A percentile compares a stretch with the other conserved stretches of the same genome.
Conservation (phyloP, 2,888 invertebrate genomes). For the Diogma glabrata region DNA sequence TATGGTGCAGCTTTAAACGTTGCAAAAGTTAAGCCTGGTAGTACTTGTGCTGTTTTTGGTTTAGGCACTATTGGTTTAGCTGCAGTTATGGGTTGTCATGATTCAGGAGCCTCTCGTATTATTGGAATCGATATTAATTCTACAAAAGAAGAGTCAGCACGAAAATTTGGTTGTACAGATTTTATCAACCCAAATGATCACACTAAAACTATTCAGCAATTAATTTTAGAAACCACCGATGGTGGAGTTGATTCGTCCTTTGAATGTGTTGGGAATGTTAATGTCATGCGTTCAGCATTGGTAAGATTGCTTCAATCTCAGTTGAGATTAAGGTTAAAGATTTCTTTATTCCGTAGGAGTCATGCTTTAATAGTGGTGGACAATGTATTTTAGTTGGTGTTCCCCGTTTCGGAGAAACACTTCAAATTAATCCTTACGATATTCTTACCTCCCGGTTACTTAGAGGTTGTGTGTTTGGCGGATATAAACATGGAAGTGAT, state of each 20-base stretch:
- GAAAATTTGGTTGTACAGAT: constrained; percentile 84
- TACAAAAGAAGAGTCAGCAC: constrained; percentile 65
- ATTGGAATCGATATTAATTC: constrained; percentile 84
- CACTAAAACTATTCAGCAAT: constrained; percentile 70
- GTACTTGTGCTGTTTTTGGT: constrained; percentile 86
- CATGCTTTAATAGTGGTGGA: constrained; percentile 97
- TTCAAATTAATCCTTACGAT: too few species aligned
- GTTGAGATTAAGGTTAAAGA: too few species aligned
- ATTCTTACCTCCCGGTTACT: constrained; percentile 96
- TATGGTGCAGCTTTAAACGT: constrained; percentile 91
- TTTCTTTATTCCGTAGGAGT: too few species aligned
- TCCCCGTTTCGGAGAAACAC: too few species aligned
- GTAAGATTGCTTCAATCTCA: too few species aligned
- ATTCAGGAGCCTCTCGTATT: constrained; percentile 73
- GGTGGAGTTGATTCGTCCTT: constrained; percentile 97
- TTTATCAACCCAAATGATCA: constrained; percentile 87
- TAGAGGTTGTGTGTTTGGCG: constrained; percentile 91
- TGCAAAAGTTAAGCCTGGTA: constrained; percentile 77
- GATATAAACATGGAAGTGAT: constrained; percentile 90
- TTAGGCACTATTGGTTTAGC: constrained; percentile 89
- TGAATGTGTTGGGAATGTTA: constrained; percentile 93
- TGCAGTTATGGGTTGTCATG: constrained; percentile 74
- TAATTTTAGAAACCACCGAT: constrained; percentile 78
- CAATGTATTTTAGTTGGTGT: constrained; percentile 93
- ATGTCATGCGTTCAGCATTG: constrained; percentile 63